phyloP scores from a whole-genome alignment of 2,797 vertebrate species.

The Capromys pilorides region DNA sequence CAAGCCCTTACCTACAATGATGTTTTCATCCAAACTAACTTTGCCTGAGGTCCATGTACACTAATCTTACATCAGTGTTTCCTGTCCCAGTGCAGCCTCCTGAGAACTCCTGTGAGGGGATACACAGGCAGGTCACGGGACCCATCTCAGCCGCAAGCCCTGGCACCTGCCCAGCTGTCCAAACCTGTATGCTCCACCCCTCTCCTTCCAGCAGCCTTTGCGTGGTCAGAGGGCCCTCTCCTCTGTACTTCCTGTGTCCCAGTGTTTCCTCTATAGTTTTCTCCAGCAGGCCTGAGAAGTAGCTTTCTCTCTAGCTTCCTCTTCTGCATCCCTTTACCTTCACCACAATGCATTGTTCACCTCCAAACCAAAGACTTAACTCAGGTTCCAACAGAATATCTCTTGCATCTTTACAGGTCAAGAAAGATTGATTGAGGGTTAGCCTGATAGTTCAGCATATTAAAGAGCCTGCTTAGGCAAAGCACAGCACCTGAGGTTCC shows the following conservation, averaged over 20 bases:
- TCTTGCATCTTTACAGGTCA: background rate
- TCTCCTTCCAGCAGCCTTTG: accelerated
- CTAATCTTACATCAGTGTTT: background rate
- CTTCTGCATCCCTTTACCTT: background rate
- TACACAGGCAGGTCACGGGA: accelerated
- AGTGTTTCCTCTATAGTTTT: background rate
- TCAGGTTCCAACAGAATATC: background rate
- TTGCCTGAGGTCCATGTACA: background rate
- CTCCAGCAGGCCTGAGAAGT: background rate
- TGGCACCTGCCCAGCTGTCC: background rate
- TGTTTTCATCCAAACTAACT: background rate
- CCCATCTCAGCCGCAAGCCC: accelerated
- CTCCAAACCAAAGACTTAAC: background rate
- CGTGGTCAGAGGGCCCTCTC: background rate
- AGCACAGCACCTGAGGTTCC: no score
- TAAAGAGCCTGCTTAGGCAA: no score
- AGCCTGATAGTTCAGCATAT: no score
- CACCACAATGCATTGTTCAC: background rate
- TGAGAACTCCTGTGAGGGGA: background rate
- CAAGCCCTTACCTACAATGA: background rate
- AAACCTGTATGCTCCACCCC: no score
- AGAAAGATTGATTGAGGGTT: background rate
- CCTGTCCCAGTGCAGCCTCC: background rate
- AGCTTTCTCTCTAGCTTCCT: background rate
- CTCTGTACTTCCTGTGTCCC: background rate